A percentile compares a stretch with the other conserved stretches of the same genome.
These are phyloP conservation scores for Oryzias celebensis DNA, from an alignment of 2,113 vertebrate species.

Conservation along the genomic window DNA sequence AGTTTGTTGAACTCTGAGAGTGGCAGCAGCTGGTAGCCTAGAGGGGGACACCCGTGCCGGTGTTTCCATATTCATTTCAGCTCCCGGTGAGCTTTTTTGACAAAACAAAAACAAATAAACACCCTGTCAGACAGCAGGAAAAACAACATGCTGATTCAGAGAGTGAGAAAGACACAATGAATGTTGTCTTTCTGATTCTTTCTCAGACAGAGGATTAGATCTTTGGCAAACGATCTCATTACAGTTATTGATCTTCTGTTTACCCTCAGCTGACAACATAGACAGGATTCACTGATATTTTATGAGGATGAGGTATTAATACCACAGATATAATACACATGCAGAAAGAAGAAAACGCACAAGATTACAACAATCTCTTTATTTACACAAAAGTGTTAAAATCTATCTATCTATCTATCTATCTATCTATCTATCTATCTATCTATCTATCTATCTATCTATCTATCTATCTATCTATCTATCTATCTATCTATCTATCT, in stretches of 20 bases:
- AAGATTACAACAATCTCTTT: too few relatives aligned
- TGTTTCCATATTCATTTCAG: conserved; percentile 71
- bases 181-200: neutral
- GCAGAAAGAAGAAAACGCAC: conserved; percentile 8
- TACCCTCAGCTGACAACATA: conserved; percentile 76
- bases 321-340: conserved; percentile 31
- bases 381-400: too few relatives aligned
- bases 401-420: too few relatives aligned
- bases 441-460: too few relatives aligned
- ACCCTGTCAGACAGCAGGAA: conserved; percentile 57
- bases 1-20: conserved; percentile 40
- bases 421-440: too few relatives aligned
- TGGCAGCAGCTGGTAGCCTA: conserved; percentile 27
- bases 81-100: conserved; percentile 65
- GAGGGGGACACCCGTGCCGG: conserved; percentile 60
- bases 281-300: conserved; percentile 76
- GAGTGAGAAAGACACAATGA: neutral
- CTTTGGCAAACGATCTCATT: conserved; percentile 66
- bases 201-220: conserved; percentile 50
- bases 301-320: conserved; percentile 65
- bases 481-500: too few relatives aligned
- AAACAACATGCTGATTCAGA: conserved; percentile 42
- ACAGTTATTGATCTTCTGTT: conserved; percentile 72
- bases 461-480: too few relatives aligned
- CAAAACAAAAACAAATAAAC: conserved; percentile 69